Percentiles rank a stretch among this genome's conserved stretches.
Evolutionary conservation across 2,797 vertebrate species (phyloP).

Genomic region (Vultur gryphus): DNA sequence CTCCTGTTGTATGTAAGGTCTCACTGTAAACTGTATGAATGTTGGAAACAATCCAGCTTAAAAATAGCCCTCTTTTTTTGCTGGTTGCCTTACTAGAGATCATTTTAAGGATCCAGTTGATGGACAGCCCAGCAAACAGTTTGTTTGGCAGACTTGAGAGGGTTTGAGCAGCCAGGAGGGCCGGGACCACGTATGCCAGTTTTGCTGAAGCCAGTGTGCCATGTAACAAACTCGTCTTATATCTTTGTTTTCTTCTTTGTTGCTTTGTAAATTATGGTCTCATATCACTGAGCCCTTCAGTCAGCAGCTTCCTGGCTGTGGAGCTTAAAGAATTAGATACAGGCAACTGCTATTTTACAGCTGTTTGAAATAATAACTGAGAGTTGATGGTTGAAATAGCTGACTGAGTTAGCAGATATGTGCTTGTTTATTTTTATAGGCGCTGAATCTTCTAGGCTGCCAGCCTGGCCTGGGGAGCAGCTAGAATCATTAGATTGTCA

Average conservation of each 20-base stretch:
- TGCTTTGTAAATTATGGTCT: not conserved
- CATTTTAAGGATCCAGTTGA: not conserved
- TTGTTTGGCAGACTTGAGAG: not conserved
- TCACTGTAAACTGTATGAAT: not conserved
- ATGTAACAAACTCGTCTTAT: not conserved
- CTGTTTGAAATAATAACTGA: slow-evolving; percentile 27
- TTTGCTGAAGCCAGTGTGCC: not conserved
- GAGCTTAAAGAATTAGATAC: not conserved
- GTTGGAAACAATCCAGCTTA: not conserved
- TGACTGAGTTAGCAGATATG: not conserved
- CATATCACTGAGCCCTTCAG: not conserved
- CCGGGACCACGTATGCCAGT: not conserved
- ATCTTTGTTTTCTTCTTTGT: not conserved
- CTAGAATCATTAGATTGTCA: not conserved
- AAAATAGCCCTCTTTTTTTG: not conserved
- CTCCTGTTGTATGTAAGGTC: fast-evolving
- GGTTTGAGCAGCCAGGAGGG: not conserved
- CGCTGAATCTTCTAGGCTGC: not conserved
- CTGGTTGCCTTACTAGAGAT: not conserved
- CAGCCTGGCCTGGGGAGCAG: not conserved
- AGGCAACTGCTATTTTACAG: not conserved
- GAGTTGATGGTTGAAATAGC: not conserved
- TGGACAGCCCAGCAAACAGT: not conserved
- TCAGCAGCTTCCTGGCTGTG: not conserved
- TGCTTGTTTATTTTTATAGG: not conserved